These are phyloP conservation scores for Semicossyphus pulcher DNA, from an alignment of 2,113 vertebrate species.

Conservation along the genomic window DNA sequence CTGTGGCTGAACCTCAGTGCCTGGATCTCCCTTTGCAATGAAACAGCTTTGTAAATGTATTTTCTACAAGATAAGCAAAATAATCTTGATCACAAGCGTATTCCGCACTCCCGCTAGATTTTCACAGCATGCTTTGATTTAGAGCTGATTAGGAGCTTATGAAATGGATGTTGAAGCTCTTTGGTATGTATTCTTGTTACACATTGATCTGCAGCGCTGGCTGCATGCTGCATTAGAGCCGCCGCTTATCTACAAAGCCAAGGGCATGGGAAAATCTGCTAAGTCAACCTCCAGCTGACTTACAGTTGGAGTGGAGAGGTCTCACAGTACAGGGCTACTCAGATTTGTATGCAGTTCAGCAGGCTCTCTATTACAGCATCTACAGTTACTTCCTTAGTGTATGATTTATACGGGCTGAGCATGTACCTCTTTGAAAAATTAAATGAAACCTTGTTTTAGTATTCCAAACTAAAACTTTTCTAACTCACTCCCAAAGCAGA, in stretches of 20 bases:
- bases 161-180: conserved; percentile 64
- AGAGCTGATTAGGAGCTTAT: conserved; percentile 74
- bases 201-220: conserved; percentile 67
- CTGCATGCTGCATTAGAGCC: conserved; percentile 68
- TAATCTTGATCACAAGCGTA: conserved; percentile 64
- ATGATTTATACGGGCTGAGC: background rate
- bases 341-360: background rate
- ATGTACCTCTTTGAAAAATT: background rate
- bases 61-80: conserved; percentile 61
- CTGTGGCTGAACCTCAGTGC: conserved; percentile 29
- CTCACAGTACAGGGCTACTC: background rate
- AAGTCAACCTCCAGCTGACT: conserved; percentile 58
- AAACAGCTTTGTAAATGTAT: conserved; percentile 47
- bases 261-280: conserved; percentile 71
- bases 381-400: background rate
- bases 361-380: background rate
- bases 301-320: conserved; percentile 19
- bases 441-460: background rate
- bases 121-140: conserved; percentile 71
- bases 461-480: background rate
- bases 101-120: conserved; percentile 34
- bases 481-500: background rate
- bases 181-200: conserved; percentile 67
- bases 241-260: conserved; percentile 70
- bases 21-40: conserved; percentile 36